Conservation (phyloP, 2,113 vertebrate genomes). For the Caranx ignobilis region DNA sequence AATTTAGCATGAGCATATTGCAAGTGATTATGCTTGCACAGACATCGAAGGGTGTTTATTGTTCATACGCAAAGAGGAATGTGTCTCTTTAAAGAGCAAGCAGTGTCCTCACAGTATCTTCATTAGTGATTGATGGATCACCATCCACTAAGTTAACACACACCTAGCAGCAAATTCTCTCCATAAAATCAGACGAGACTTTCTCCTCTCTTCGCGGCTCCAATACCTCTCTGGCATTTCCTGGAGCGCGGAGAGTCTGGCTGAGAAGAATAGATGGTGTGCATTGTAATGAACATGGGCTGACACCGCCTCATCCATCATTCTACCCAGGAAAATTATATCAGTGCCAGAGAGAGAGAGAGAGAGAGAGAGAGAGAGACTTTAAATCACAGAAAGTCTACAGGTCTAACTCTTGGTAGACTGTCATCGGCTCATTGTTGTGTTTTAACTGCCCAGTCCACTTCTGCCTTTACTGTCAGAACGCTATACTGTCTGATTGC, state of each 20-base stretch:
- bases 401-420: constrained; percentile 61
- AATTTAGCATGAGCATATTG: constrained; percentile 62
- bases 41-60: constrained; percentile 57
- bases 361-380: constrained; percentile 50
- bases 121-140: constrained; percentile 81
- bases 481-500: constrained; percentile 12
- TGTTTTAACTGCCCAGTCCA: constrained; percentile 55
- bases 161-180: constrained; percentile 75
- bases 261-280: constrained; percentile 86
- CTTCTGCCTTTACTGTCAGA: constrained; percentile 34
- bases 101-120: constrained; percentile 66
- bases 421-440: constrained; percentile 68
- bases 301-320: constrained; percentile 87
- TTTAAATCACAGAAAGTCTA: constrained; percentile 74
- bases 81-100: constrained; percentile 51
- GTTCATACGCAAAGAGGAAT: constrained; percentile 51
- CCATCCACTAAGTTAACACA: constrained; percentile 69
- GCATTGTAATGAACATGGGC: constrained; percentile 87
- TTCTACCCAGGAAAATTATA: constrained; percentile 84
- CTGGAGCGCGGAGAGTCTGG: constrained; percentile 82
- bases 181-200: constrained; percentile 76
- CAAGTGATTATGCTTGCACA: constrained; percentile 35
- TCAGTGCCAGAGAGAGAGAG: constrained; percentile 70
- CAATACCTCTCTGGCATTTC: constrained; percentile 82
- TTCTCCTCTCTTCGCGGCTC: constrained; percentile 65